Evolutionary conservation across 1,140 invertebrate genomes (phyloP).

Genomic region (Danaus melanippus): DNA sequence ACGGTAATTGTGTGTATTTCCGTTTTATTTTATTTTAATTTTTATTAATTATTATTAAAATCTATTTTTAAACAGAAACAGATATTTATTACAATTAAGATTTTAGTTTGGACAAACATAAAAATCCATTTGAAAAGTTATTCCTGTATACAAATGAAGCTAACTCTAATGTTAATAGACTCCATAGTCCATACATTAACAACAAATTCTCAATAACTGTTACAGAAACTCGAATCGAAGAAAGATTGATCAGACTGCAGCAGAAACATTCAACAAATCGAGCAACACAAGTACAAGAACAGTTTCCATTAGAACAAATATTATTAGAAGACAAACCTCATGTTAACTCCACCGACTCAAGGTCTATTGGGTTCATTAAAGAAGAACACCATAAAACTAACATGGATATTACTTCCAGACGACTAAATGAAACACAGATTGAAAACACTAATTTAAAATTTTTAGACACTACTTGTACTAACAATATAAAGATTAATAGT

Average conservation of each 20-base stretch:
- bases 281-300: slow-evolving; percentile 29
- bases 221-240: slow-evolving; percentile 36
- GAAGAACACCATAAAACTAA: slow-evolving; percentile 22
- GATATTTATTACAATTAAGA: not conserved
- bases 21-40: slow-evolving; percentile 3
- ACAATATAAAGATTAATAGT: not conserved
- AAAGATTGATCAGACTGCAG: slow-evolving; percentile 26
- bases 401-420: slow-evolving; percentile 5
- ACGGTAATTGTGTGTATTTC: slow-evolving; percentile 32
- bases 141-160: not conserved
- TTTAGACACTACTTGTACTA: slow-evolving; percentile 1
- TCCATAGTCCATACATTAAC: too few relatives aligned
- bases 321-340: slow-evolving; percentile 3
- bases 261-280: slow-evolving; percentile 25
- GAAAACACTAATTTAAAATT: slow-evolving; percentile 10
- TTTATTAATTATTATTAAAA: not conserved
- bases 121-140: not conserved
- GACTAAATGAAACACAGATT: slow-evolving; percentile 1
- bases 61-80: not conserved
- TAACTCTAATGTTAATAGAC: too few relatives aligned
- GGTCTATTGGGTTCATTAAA: slow-evolving; percentile 28
- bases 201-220: too few relatives aligned
- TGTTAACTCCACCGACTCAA: slow-evolving; percentile 7
- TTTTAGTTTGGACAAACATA: not conserved
- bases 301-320: slow-evolving; percentile 14